A percentile compares a stretch with the other conserved stretches of the same genome.
Evolutionary conservation across 2,888 invertebrate genomes (phyloP).

Genomic region (Pseudococcus longispinus): DNA sequence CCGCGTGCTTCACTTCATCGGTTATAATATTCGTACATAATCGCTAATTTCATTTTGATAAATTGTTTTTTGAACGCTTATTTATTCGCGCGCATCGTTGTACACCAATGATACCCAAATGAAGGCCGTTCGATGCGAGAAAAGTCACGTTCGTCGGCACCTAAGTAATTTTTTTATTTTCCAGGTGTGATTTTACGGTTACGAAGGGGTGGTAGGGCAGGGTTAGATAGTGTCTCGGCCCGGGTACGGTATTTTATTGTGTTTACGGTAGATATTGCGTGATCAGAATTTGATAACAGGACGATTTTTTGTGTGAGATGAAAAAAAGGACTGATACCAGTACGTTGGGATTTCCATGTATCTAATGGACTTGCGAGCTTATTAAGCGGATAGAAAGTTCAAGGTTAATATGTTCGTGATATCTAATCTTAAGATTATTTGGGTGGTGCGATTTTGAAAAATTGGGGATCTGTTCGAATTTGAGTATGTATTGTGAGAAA

Average conservation of each 20-base stretch:
- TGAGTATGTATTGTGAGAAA: too few relatives aligned
- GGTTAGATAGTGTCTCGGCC: background rate
- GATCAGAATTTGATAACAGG: background rate
- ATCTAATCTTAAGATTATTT: too few relatives aligned
- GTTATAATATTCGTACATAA: slow-evolving; percentile 35
- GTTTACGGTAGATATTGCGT: too few relatives aligned
- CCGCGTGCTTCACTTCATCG: slow-evolving; percentile 6
- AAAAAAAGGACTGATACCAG: background rate
- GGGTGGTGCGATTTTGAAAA: too few relatives aligned
- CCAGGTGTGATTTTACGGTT: background rate
- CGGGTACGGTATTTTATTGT: background rate
- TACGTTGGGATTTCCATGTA: too few relatives aligned
- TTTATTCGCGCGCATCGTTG: background rate
- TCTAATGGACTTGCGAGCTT: too few relatives aligned
- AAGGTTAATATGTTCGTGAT: too few relatives aligned
- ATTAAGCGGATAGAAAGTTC: too few relatives aligned
- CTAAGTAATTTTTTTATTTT: background rate
- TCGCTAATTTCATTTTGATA: slow-evolving; percentile 43
- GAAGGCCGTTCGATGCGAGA: background rate
- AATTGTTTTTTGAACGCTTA: slow-evolving; percentile 1
- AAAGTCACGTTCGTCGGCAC: background rate
- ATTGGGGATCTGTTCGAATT: too few relatives aligned
- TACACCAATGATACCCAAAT: background rate
- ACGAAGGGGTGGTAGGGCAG: background rate
- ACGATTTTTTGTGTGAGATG: background rate